These are phyloP conservation scores for Pygoscelis adeliae DNA, from an alignment of 2,113 vertebrate genomes.

Conservation along the genomic window DNA sequence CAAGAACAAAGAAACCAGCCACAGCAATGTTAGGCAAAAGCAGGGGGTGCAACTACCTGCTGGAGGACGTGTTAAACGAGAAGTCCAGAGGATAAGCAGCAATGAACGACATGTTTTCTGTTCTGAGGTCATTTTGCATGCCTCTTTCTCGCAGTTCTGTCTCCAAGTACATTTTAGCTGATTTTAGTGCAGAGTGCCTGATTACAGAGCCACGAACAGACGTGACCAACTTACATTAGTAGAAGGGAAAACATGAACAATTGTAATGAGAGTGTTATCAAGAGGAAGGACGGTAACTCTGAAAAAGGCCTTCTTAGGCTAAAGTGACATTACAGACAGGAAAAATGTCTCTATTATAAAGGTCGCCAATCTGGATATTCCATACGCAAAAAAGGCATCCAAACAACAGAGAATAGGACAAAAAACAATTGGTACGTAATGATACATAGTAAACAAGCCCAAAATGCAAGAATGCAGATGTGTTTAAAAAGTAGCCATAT, in stretches of 20 bases:
- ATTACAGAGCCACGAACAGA: background rate
- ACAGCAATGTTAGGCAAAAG: fast-evolving
- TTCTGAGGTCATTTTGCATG: background rate
- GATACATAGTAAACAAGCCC: background rate
- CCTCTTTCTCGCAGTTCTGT: background rate
- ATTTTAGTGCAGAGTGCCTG: background rate
- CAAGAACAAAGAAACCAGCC: background rate
- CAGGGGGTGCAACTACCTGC: fast-evolving
- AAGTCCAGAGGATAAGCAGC: background rate
- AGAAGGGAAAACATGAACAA: background rate
- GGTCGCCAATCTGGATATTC: background rate
- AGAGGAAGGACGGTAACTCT: background rate
- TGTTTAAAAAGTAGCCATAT: background rate
- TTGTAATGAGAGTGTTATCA: background rate
- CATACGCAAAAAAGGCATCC: background rate
- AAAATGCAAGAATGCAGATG: background rate
- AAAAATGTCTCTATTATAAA: background rate
- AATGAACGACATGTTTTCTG: fast-evolving
- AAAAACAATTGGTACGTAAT: background rate
- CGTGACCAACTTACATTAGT: background rate
- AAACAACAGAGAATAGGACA: background rate
- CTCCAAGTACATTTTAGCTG: background rate
- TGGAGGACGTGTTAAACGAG: background rate
- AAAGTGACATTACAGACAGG: fast-evolving
- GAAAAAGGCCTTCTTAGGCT: background rate